Percentiles rank a stretch among this genome's conserved stretches.
phyloP scores from a whole-genome alignment of 2,113 vertebrate species.

The Trogon surrucura region DNA sequence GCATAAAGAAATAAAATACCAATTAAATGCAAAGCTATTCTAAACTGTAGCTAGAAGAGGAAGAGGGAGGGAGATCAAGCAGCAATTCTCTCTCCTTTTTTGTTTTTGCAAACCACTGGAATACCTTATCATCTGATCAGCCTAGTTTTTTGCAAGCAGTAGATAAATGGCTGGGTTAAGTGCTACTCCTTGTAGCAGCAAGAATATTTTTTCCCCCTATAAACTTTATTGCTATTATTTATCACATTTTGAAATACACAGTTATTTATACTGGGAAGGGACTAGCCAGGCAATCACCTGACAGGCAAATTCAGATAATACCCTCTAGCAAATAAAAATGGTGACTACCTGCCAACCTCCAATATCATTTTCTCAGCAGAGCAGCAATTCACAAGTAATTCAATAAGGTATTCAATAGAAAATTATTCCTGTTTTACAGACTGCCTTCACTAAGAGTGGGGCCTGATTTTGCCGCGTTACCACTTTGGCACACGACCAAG shows the following conservation, averaged over 20 bases:
- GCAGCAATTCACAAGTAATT: constrained; percentile 61
- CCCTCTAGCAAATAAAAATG: constrained; percentile 47
- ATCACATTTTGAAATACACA: constrained; percentile 43
- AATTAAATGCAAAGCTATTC: constrained; percentile 39
- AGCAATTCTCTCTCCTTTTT: neutral
- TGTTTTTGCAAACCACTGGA: constrained; percentile 5
- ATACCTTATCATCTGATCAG: constrained; percentile 14
- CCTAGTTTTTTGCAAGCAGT: neutral
- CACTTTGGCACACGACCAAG: constrained; percentile 17
- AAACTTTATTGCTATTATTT: constrained; percentile 63
- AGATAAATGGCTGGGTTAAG: constrained; percentile 43
- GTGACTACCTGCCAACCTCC: constrained; percentile 40
- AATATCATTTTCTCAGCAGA: constrained; percentile 59
- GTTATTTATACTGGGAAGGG: constrained; percentile 33
- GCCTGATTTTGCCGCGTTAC: constrained; percentile 42
- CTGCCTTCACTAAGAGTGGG: constrained; percentile 10
- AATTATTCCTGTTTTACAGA: constrained; percentile 60
- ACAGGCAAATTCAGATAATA: constrained; percentile 52
- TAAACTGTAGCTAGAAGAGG: constrained; percentile 47
- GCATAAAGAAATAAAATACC: constrained; percentile 49
- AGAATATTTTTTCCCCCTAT: neutral
- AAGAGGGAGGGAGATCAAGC: neutral
- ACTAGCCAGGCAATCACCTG: constrained; percentile 41
- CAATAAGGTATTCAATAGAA: constrained; percentile 65
- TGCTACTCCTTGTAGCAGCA: constrained; percentile 19